Conservation (phyloP, 2,797 vertebrate species). For the Paguma larvata region DNA sequence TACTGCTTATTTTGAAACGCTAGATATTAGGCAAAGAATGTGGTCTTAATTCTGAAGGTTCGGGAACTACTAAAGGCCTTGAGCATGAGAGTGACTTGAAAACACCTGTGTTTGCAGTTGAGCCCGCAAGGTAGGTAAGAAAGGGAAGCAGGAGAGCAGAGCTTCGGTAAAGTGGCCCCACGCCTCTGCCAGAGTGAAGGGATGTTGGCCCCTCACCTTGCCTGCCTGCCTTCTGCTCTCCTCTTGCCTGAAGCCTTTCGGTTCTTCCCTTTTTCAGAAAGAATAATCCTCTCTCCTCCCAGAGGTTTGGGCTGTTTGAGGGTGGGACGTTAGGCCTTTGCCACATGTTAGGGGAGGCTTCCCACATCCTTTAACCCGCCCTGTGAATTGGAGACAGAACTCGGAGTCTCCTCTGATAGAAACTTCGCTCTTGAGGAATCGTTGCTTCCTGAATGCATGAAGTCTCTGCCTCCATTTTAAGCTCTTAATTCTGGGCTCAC, state of each 20-base stretch:
- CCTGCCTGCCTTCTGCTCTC: not conserved
- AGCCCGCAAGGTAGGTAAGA: not conserved
- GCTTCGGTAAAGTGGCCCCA: not conserved
- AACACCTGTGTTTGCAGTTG: not conserved
- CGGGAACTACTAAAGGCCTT: not conserved
- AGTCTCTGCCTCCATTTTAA: constrained; percentile 38
- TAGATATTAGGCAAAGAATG: not conserved
- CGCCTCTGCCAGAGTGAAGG: not conserved
- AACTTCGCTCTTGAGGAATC: not conserved
- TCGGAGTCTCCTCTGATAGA: not conserved
- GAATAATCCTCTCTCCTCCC: not conserved
- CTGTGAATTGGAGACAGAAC: constrained; percentile 7
- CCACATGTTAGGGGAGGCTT: not conserved
- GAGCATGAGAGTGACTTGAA: not conserved
- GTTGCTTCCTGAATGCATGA: constrained; percentile 14
- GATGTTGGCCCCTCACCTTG: not conserved
- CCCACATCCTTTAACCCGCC: not conserved
- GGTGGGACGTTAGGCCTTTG: not conserved
- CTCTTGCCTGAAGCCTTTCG: not conserved
- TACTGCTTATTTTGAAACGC: constrained; percentile 45
- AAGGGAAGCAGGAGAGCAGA: not conserved
- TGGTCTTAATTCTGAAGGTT: not conserved
- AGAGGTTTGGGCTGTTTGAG: not conserved
- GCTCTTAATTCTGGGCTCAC: not conserved
- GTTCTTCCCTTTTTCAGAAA: not conserved